Evolutionary conservation across 2,797 vertebrate species (phyloP), one percentile per base, ranked within the genome.

Genomic region (Pangasius krempfi): DNA sequence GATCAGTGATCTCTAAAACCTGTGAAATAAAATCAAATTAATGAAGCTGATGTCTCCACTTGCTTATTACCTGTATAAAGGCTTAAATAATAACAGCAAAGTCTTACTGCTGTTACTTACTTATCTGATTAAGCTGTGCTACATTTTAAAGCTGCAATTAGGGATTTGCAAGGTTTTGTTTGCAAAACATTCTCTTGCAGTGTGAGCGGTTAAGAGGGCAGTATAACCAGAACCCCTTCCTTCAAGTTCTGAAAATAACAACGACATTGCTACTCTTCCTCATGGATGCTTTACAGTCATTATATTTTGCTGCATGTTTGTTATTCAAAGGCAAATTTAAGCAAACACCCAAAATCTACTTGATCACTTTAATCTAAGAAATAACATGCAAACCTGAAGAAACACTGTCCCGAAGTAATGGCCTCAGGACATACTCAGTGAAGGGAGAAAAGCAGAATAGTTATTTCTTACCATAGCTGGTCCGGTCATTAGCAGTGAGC

Each of bases 401-500:
- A 6, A 79, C 18, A 18, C 56, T 27, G 54, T 27, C 12, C 37
- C 1, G 9, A 52, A 50, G 22, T 14, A 13, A 68, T 25, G 22
- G 20, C 27, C 27, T n/a, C 73, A 3, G 8, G 27, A 50, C 44
- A 3, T 13, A 76, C 5, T 37, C 6, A 20, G 33, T 7, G 33
- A 72, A 25, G 25, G 25, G 44, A 58, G 60, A 87, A 33, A 30
- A 8, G 7, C 18, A 37, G 20, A n/a, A 14, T 22, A 0, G 54
- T 40, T 25, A 13, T 86, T 86, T 91, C 96, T 96, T 92, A 98
- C 98, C 98, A 99, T 99, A 47, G 96, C 97, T 4, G 98, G 98
- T 87, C 98, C 98, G 4, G 98, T 99, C 97, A 99, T 98, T 81
- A 98, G 96, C 92, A 99, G 95, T 87, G 98, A 98, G 94, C 98